These are phyloP conservation scores for Cyrtorhinus lividipennis DNA, from an alignment of 1,140 invertebrate genomes.

Conservation along the genomic window DNA sequence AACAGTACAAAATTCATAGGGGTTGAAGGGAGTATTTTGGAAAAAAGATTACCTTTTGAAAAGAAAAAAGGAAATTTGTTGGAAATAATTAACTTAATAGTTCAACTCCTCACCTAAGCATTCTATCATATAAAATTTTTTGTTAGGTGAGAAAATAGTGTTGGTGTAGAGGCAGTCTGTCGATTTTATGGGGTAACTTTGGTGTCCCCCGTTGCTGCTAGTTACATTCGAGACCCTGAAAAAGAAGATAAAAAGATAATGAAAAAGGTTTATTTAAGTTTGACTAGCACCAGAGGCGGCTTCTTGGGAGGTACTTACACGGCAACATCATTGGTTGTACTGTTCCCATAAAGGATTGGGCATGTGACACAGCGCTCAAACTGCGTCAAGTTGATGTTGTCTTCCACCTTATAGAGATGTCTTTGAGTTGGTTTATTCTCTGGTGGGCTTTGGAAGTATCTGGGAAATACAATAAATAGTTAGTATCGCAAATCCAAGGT, in stretches of 20 bases:
- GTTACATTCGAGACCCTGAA: too few species aligned
- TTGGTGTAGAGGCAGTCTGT: constrained; percentile 26
- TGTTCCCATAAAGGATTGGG: constrained; percentile 6
- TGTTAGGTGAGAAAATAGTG: constrained; percentile 26
- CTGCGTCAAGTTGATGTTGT: constrained; percentile 22
- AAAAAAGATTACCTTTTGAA: too few species aligned
- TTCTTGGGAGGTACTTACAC: too few species aligned
- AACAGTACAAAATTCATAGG: too few species aligned
- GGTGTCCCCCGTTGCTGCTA: too few species aligned
- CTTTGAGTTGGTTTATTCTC: constrained; percentile 47
- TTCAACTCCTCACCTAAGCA: constrained; percentile 42
- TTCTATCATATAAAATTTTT: constrained; percentile 41
- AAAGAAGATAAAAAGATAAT: too few species aligned
- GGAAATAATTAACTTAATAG: too few species aligned
- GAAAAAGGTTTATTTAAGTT: too few species aligned
- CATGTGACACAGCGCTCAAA: constrained; percentile 23
- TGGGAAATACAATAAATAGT: constrained; percentile 19
- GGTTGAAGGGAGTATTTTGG: too few species aligned
- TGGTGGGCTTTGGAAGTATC: constrained; percentile 51
- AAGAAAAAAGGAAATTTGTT: too few species aligned
- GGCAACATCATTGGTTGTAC: not conserved
- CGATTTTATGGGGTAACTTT: too few species aligned
- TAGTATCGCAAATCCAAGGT: not conserved
- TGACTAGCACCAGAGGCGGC: not conserved
- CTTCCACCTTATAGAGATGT: constrained; percentile 43